Evolutionary conservation across 2,113 vertebrate genomes (phyloP).

Genomic region (Chloropsis hardwickii): DNA sequence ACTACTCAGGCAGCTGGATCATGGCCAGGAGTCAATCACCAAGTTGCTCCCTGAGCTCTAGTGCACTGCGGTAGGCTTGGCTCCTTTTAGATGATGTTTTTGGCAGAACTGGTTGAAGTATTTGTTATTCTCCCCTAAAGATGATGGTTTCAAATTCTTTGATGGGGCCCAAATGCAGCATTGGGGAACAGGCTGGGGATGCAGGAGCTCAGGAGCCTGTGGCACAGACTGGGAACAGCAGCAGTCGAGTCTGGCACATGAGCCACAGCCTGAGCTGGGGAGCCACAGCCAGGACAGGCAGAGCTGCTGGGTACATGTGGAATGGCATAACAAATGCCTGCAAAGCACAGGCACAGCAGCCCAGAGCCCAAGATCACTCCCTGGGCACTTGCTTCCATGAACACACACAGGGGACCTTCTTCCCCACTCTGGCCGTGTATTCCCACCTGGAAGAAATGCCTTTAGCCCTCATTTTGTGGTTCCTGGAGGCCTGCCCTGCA

Average conservation of each 20-base stretch:
- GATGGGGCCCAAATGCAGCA: background rate
- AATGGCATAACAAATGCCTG: accelerated
- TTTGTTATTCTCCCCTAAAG: conserved; percentile 2
- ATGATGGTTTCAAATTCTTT: background rate
- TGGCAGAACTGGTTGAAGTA: background rate
- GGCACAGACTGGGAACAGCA: background rate
- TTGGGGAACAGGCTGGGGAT: background rate
- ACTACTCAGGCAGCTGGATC: background rate
- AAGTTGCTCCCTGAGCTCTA: background rate
- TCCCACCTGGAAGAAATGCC: background rate
- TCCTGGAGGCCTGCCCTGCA: background rate
- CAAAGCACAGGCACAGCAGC: background rate
- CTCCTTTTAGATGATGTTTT: background rate
- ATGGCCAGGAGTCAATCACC: background rate
- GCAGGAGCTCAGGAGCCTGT: background rate
- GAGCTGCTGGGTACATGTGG: background rate
- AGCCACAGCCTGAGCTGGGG: background rate
- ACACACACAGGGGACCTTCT: background rate
- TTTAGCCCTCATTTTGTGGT: background rate
- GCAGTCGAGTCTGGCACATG: accelerated
- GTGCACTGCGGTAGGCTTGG: conserved; percentile 22
- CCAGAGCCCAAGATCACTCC: background rate
- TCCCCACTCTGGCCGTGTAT: accelerated
- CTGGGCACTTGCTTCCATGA: background rate
- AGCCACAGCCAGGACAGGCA: background rate